phyloP scores from a whole-genome alignment of 1,140 invertebrate genomes.

The Bactericera cockerelli region DNA sequence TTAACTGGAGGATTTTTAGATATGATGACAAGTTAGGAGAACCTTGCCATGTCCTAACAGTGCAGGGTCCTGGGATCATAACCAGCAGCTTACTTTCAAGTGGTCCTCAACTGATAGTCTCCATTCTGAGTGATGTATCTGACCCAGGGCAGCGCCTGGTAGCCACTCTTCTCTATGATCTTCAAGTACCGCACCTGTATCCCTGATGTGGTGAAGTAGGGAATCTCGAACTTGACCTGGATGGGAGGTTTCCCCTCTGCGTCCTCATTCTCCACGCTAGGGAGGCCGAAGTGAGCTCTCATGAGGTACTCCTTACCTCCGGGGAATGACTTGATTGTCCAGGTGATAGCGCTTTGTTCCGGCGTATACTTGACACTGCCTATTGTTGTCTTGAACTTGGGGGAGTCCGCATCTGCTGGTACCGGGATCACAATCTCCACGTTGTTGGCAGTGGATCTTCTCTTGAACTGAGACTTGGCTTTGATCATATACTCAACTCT shows the following conservation, averaged over 20 bases:
- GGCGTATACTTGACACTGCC: slow-evolving; percentile 96
- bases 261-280: slow-evolving; percentile 91
- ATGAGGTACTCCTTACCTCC: slow-evolving; percentile 99
- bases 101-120: slow-evolving; percentile 94
- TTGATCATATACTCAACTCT: slow-evolving; percentile 99
- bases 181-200: slow-evolving; percentile 98
- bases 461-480: slow-evolving; percentile 97
- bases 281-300: slow-evolving; percentile 97
- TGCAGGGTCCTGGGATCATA: too few species aligned
- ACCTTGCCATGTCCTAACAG: too few species aligned
- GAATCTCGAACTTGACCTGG: slow-evolving; percentile 98
- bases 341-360: slow-evolving; percentile 93
- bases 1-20: too few species aligned
- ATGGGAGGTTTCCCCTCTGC: slow-evolving; percentile 95
- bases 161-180: slow-evolving; percentile 99
- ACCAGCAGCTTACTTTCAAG: slow-evolving; percentile 35
- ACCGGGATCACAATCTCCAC: slow-evolving; percentile 99
- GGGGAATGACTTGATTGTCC: slow-evolving; percentile 99
- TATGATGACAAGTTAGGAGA: too few species aligned
- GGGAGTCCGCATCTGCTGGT: slow-evolving; percentile 93
- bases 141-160: slow-evolving; percentile 98
- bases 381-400: slow-evolving; percentile 97
- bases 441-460: slow-evolving; percentile 95
- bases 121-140: slow-evolving; percentile 99
- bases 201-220: slow-evolving; percentile 98